Conservation (phyloP, 2,888 invertebrate genomes). For the Cerastis leucographa region DNA sequence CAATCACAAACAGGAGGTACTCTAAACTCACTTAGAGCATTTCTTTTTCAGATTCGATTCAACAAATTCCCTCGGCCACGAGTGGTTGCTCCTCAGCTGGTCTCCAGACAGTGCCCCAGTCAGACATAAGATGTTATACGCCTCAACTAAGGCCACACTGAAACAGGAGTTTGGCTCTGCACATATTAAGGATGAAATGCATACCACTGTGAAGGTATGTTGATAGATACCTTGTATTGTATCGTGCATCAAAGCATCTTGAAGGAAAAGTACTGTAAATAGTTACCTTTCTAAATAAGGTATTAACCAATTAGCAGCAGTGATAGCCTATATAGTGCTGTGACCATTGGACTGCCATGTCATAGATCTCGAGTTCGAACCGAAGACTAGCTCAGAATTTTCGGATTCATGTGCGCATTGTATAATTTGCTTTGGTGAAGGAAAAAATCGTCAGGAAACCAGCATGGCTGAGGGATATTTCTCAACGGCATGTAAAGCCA, state of each 20-base stretch:
- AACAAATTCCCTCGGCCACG: constrained; percentile 95
- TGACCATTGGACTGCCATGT: no score
- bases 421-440: no score
- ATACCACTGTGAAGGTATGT: constrained; percentile 94
- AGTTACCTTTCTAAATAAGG: background rate
- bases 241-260: background rate
- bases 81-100: constrained; percentile 98
- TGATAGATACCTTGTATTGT: background rate
- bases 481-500: no score
- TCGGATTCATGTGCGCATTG: no score
- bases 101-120: constrained; percentile 97
- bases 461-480: no score
- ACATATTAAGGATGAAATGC: constrained; percentile 98
- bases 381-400: no score
- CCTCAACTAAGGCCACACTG: constrained; percentile 98
- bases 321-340: no score
- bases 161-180: constrained; percentile 99
- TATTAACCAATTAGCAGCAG: background rate
- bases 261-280: background rate
- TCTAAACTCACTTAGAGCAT: background rate
- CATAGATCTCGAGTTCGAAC: no score
- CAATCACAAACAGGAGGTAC: background rate
- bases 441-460: no score
- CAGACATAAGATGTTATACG: constrained; percentile 99
- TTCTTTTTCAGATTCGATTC: constrained; percentile 92